phyloP scores from a whole-genome alignment of 2,888 invertebrate species.

The Tinea pellionella region DNA sequence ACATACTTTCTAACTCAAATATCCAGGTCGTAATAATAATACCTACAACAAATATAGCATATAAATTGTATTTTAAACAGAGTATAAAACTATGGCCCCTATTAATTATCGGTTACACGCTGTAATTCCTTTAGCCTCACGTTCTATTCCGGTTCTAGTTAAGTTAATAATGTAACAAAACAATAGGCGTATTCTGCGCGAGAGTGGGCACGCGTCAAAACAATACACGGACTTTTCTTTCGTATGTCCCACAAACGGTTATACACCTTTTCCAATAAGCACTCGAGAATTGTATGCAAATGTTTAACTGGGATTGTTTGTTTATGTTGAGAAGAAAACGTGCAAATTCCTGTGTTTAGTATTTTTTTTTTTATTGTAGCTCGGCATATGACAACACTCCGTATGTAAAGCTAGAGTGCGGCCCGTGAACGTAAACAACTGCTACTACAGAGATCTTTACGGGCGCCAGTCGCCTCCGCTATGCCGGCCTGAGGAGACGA shows the following conservation, averaged over 20 bases:
- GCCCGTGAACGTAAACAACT: too few species aligned
- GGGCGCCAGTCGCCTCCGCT: too few species aligned
- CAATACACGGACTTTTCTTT: neutral
- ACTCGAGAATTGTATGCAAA: neutral
- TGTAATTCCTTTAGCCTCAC: neutral
- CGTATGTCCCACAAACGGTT: neutral
- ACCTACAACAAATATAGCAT: neutral
- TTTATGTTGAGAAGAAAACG: neutral
- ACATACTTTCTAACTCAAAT: too few species aligned
- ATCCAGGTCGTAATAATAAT: too few species aligned
- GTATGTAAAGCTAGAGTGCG: too few species aligned
- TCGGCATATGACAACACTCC: too few species aligned
- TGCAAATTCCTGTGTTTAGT: neutral
- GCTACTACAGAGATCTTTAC: too few species aligned
- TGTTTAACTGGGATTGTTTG: neutral
- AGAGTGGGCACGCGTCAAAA: slow-evolving; percentile 12
- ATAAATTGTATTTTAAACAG: neutral
- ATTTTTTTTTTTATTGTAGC: too few species aligned
- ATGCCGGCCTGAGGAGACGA: too few species aligned
- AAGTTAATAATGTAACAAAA: neutral
- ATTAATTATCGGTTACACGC: slow-evolving; percentile 6
- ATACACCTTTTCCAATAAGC: neutral
- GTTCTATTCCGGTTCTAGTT: slow-evolving; percentile 3
- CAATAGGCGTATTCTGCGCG: slow-evolving; percentile 5
- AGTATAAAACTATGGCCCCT: neutral